Evolutionary conservation across 2,113 vertebrate genomes (phyloP).

Genomic region (Oriolus oriolus): DNA sequence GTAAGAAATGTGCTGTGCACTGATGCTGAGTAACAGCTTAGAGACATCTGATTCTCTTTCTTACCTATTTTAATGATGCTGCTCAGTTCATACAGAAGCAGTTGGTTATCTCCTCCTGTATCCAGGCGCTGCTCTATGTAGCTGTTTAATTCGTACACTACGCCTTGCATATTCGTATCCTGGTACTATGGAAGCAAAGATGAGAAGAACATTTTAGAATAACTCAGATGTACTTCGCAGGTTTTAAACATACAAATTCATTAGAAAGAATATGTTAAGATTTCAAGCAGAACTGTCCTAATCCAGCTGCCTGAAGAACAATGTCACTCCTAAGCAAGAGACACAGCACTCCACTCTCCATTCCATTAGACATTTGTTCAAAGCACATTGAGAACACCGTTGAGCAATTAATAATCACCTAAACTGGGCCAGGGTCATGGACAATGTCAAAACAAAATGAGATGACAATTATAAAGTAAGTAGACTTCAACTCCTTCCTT

Average conservation of each 20-base stretch:
- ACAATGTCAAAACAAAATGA: neutral
- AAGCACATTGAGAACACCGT: neutral
- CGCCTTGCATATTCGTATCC: conserved; percentile 96
- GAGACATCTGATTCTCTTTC: neutral
- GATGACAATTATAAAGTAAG: neutral
- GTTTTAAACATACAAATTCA: neutral
- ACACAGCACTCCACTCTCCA: neutral
- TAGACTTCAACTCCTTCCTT: neutral
- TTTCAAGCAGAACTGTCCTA: neutral
- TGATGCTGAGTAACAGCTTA: neutral
- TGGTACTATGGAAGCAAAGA: conserved; percentile 86
- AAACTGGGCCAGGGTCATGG: neutral
- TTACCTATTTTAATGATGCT: conserved; percentile 95
- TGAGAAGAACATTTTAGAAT: neutral
- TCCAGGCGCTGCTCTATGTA: conserved; percentile 95
- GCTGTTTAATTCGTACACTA: conserved; percentile 94
- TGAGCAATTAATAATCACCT: neutral
- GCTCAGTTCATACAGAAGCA: conserved; percentile 93
- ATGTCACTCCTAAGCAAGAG: neutral
- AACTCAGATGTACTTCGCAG: neutral
- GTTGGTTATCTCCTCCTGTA: conserved; percentile 91
- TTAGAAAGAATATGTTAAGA: neutral
- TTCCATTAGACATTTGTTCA: neutral
- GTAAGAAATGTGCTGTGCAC: neutral
- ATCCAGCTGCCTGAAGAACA: neutral